Base-by-base conservation (phyloP, 2,797 vertebrate genomes). In the Aselliscus stoliczkanus region DNA sequence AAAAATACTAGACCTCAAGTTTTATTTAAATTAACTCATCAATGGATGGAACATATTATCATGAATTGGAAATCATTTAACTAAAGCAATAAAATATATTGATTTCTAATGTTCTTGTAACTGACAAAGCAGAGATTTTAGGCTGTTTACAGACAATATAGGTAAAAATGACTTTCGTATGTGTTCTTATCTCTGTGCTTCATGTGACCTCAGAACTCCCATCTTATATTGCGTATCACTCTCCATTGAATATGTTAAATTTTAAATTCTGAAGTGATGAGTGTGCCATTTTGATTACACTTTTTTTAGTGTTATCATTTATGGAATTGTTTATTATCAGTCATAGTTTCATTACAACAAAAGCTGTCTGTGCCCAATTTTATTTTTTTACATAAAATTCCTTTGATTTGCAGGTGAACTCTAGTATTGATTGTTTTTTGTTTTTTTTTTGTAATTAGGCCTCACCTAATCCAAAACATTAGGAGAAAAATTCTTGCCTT, bases 401-500 rank as follows among this genome's bases (percentile, higher is more conserved):
- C 29, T 82, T 82, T 23, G 44, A 31, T 77, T 4, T 79, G 0
- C 7, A 92, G 2, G 6, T 60, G n/a, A 76, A 12, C 13, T 84
- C 25, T 85, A 18, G 62, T 95, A 96, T 93, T 47, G n/a, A 29
- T 85, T 84, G 65, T 12, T 39, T 96, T 97, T 96, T 58, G n/a
- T 10, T 85, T 84, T 69, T 12, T 39, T 96, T 97, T 96, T 58
- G n/a, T 10, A 69, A 93, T 72, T 88, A n/a, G 52, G 14, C 21
- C 27, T 85, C 31, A 72, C 10, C 9, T 75, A 72, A 90, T 87
- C 4, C 21, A 20, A 39, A 31, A 6, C 39, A 50, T 89, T 94
- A 47, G 72, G 85, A 86, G 15, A 29, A 70, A 8, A 92, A 72
- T 31, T 5, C 2, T 67, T n/a, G 37, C 15, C 23, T 20, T 70